A percentile compares a stretch with the other conserved stretches of the same genome.
Evolutionary conservation across 2,888 invertebrate species (phyloP).

Genomic region (Plebejus argus): DNA sequence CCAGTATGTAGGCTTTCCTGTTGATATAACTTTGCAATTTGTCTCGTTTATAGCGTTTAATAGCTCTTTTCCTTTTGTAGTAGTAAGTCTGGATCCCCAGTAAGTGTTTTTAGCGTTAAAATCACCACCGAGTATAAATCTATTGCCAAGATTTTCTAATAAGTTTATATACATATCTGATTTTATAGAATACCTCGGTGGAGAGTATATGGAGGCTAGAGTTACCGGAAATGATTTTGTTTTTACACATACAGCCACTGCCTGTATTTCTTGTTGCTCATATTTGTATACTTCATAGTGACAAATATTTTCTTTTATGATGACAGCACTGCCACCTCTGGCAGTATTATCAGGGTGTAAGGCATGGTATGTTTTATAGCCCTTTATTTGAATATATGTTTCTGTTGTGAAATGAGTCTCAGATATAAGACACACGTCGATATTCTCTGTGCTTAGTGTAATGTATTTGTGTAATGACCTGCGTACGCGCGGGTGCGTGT

Average conservation of each 20-base stretch:
- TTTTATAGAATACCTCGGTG: neutral
- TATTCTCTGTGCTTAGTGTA: neutral
- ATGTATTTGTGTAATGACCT: too few species aligned
- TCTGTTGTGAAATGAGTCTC: constrained; percentile 31
- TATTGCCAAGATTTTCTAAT: neutral
- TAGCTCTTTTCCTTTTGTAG: neutral
- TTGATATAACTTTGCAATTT: neutral
- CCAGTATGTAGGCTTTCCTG: too few species aligned
- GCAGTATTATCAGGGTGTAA: neutral
- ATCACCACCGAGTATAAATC: neutral
- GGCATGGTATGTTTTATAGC: neutral
- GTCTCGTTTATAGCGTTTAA: neutral
- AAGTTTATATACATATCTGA: neutral
- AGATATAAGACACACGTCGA: constrained; percentile 30
- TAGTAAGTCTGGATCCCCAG: neutral
- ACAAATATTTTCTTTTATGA: neutral
- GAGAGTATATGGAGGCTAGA: neutral
- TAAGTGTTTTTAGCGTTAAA: neutral
- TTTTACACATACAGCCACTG: constrained; percentile 12
- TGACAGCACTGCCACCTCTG: neutral
- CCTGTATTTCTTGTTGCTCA: constrained; percentile 12
- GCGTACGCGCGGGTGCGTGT: too few species aligned
- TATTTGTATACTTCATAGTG: constrained; percentile 8
- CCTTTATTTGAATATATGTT: neutral
- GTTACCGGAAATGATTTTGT: neutral